Conservation (phyloP, 2,888 invertebrate species). For the Silvanus unidentatus region DNA sequence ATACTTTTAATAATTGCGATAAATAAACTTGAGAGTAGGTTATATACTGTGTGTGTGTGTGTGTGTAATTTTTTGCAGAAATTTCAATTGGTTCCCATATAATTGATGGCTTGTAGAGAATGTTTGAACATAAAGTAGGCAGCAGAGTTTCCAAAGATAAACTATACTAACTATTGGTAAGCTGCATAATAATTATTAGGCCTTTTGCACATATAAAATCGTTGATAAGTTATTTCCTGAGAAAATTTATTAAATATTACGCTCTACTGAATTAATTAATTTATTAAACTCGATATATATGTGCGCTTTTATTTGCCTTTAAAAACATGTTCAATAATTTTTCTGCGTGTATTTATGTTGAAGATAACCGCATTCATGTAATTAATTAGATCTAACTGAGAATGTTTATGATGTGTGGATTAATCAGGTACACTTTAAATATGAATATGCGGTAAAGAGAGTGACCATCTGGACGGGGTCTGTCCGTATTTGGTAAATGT, state of each 20-base stretch:
- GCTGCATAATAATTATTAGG: neutral
- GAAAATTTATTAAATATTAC: neutral
- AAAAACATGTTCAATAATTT: too few relatives aligned
- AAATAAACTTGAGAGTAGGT: too few relatives aligned
- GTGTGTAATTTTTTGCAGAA: too few relatives aligned
- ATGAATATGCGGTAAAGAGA: neutral
- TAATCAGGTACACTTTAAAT: neutral
- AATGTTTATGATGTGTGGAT: neutral
- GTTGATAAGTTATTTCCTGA: neutral
- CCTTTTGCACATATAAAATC: neutral
- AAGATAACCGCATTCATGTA: constrained; percentile 1
- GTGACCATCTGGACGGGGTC: neutral
- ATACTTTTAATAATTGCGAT: too few relatives aligned
- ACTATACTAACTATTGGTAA: neutral
- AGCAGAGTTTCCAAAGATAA: neutral
- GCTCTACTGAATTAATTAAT: neutral
- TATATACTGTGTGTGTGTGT: too few relatives aligned
- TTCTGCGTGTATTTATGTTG: too few relatives aligned
- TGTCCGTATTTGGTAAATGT: constrained; percentile 2
- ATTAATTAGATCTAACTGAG: neutral
- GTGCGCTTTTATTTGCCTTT: too few relatives aligned
- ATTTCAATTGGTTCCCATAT: too few relatives aligned
- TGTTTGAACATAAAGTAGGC: too few relatives aligned
- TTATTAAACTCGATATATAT: too few relatives aligned
- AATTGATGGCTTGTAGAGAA: too few relatives aligned